A percentile compares a stretch with the other conserved stretches of the same genome.
These are phyloP conservation scores for Echinops telfairi DNA, from an alignment of 2,113 vertebrate genomes.

Conservation along the genomic window DNA sequence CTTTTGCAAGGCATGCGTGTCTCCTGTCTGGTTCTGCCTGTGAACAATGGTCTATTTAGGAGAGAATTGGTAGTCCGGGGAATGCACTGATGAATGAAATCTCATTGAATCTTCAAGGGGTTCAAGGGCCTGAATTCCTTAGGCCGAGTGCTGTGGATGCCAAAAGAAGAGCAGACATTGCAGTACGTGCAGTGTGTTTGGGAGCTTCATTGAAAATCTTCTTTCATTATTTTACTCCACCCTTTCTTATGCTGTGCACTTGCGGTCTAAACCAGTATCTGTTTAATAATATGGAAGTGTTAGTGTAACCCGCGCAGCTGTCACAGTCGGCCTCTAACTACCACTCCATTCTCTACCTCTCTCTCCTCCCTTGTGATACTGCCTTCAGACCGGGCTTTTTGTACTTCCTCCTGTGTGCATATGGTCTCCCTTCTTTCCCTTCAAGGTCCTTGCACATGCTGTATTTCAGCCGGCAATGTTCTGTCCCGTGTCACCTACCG, in stretches of 20 bases:
- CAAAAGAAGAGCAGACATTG: not conserved
- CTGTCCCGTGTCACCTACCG: not conserved
- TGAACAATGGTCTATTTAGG: not conserved
- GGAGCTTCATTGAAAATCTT: not conserved
- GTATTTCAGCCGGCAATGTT: not conserved
- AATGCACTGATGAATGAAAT: not conserved
- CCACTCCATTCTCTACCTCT: not conserved
- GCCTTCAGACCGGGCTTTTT: not conserved
- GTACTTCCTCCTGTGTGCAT: not conserved
- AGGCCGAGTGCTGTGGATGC: not conserved
- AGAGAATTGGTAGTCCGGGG: not conserved
- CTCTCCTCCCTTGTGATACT: not conserved
- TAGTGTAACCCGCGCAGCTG: not conserved
- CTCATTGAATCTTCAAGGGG: not conserved
- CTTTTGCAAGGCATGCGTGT: fast-evolving
- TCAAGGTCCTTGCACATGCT: not conserved
- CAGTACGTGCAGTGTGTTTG: not conserved
- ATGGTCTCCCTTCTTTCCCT: not conserved
- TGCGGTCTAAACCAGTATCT: not conserved
- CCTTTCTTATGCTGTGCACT: not conserved
- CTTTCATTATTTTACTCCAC: not conserved
- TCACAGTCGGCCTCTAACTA: not conserved
- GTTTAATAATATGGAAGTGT: not conserved
- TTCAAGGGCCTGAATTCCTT: not conserved
- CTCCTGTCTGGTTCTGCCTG: not conserved